Base-by-base conservation (phyloP, 2,797 vertebrate species). In the Cottoperca gobio region DNA sequence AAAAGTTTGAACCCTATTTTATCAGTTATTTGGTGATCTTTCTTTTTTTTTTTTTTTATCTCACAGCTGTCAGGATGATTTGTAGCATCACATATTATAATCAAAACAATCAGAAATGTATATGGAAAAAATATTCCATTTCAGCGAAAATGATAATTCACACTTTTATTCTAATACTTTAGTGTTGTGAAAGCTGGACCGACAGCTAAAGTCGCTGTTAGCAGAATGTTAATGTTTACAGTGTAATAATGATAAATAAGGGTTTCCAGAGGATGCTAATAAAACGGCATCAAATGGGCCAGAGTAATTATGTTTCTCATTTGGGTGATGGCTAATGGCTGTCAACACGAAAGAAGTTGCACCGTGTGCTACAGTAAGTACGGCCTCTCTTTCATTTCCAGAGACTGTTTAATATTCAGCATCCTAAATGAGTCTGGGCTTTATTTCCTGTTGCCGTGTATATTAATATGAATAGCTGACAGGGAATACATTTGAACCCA, bases 211-310 rank as follows among this genome's bases (percentile, higher is more conserved):
- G 49, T 62, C 73, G 21, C 28, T 68, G 70, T 73, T 63, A 57
- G 58, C 82, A 86, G 75, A n/a, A 83, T 74, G 70, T 63, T 69
- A 65, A 62, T 71, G 67, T 71, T 71, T 70, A 61, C 42, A 17
- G 11, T 46, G 26, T 74, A 62, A 79, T 61, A 62, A 76, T 62
- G n/a, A 70, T 62, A 58, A 78, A 74, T 70, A 70, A 45, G 5
- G 7, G 24, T 26, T 78, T 66, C 39, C 24, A 21, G 31, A 55
- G 57, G 54, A 69, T 21, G n/a, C 68, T 83, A 48, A 70, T 60
- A 49, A 71, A 74, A 49, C 23, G 37, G 55, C 53, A 65, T 69
- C 50, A 64, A 81, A 86, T 54, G 17, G 60, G 54, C 59, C 26
- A 40, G 16, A 43, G 50, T 78, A 70, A 82, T 78, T 84, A 63